A percentile compares a stretch with the other conserved stretches of the same genome.
These are phyloP conservation scores for Isurus oxyrinchus DNA, from an alignment of 2,113 vertebrate species.

Conservation along the genomic window DNA sequence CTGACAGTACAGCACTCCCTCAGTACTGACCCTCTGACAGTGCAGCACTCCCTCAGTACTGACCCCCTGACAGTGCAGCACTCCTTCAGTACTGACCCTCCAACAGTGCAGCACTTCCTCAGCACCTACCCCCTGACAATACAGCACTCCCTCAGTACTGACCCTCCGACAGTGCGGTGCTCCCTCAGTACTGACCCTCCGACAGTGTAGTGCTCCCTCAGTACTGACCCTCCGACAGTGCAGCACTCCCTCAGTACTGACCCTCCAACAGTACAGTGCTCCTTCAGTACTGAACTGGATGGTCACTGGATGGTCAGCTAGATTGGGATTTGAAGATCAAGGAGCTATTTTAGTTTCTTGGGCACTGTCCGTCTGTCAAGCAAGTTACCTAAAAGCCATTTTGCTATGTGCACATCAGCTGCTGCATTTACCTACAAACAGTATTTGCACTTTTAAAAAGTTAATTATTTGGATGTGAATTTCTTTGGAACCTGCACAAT, in stretches of 20 bases:
- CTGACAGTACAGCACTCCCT: too few relatives aligned
- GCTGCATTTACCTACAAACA: not conserved
- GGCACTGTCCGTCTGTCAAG: not conserved
- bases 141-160: too few relatives aligned
- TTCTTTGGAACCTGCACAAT: not conserved
- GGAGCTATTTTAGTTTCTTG: not conserved
- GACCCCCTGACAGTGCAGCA: not conserved
- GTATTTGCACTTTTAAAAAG: not conserved
- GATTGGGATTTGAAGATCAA: not conserved
- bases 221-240: not conserved
- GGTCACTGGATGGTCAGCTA: not conserved
- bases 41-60: not conserved
- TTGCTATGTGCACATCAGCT: not conserved
- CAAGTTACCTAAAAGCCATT: not conserved
- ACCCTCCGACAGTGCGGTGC: not conserved
- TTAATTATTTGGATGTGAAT: not conserved
- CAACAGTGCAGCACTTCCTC: not conserved
- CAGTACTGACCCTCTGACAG: too few relatives aligned
- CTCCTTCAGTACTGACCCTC: not conserved
- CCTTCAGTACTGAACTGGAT: not conserved
- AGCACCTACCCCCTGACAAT: too few relatives aligned
- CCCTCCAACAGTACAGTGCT: not conserved
- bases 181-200: not conserved
- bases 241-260: not conserved
- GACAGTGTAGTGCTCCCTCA: not conserved